These are phyloP conservation scores for Scolopax rusticola DNA, from an alignment of 2,797 vertebrate genomes.

Conservation along the genomic window DNA sequence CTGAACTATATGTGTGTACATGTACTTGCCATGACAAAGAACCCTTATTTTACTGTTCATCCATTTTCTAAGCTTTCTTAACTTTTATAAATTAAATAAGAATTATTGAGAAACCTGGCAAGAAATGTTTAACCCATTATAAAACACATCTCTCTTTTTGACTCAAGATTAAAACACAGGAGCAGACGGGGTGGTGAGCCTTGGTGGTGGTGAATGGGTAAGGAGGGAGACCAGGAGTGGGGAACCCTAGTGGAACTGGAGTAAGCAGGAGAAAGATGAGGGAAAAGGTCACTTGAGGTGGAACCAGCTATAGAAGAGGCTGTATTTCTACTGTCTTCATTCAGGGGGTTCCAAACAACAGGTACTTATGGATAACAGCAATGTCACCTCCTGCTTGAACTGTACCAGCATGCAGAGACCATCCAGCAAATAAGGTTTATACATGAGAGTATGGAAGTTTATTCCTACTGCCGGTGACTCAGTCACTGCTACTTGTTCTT, in stretches of 20 bases:
- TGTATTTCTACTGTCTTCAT: not conserved
- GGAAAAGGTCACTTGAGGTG: not conserved
- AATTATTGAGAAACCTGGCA: not conserved
- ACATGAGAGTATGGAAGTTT: not conserved
- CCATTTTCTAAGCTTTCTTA: not conserved
- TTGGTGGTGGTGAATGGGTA: not conserved
- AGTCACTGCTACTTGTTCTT: constrained; percentile 15
- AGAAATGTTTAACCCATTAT: not conserved
- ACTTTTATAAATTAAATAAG: not conserved
- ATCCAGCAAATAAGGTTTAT: not conserved
- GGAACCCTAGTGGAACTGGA: not conserved
- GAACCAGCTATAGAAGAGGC: not conserved
- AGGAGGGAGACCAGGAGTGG: not conserved
- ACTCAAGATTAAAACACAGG: not conserved
- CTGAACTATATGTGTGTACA: not conserved
- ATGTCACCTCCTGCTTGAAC: not conserved
- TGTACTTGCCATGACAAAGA: not conserved
- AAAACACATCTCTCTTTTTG: not conserved
- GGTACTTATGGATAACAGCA: not conserved
- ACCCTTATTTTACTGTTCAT: not conserved
- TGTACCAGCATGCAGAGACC: not conserved
- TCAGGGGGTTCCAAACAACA: not conserved
- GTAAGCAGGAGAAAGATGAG: not conserved
- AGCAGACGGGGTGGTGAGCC: not conserved
- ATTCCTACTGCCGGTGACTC: constrained; percentile 1